A percentile compares a stretch with the other conserved stretches of the same genome.
Evolutionary conservation across 2,113 vertebrate genomes (phyloP).

Genomic region (Neolamprologus fasciatus): DNA sequence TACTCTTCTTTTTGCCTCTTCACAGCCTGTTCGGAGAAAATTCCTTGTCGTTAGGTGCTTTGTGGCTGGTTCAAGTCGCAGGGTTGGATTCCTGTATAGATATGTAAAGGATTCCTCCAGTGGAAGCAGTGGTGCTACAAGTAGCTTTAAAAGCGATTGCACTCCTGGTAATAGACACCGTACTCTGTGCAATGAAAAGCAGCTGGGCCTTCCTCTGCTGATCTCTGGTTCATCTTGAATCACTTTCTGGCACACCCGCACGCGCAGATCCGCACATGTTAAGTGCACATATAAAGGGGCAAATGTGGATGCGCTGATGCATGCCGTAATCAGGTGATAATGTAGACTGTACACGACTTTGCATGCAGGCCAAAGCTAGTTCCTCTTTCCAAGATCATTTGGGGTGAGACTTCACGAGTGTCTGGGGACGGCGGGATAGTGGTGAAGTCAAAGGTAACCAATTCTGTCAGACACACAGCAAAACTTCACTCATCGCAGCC

Average conservation of each 20-base stretch:
- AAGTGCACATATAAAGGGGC: background rate
- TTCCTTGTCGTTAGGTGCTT: background rate
- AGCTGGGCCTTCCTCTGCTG: constrained; percentile 40
- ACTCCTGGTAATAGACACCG: constrained; percentile 34
- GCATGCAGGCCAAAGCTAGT: background rate
- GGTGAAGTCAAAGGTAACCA: constrained; percentile 27
- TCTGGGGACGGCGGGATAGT: background rate
- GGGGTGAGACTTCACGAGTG: constrained; percentile 31
- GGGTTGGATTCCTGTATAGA: background rate
- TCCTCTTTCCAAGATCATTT: constrained; percentile 38
- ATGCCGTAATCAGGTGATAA: constrained; percentile 26
- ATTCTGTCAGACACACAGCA: constrained; percentile 42
- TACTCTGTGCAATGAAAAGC: constrained; percentile 45
- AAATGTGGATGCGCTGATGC: background rate
- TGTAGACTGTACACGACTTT: background rate
- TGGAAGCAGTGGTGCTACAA: constrained; percentile 12
- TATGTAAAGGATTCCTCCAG: background rate
- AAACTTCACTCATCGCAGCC: constrained; percentile 47
- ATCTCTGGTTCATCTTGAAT: constrained; percentile 54
- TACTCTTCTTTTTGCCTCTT: background rate
- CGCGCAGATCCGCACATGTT: background rate
- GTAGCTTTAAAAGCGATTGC: constrained; percentile 31
- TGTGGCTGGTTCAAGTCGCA: background rate
- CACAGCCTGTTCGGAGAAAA: background rate
- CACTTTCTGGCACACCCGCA: constrained; percentile 1